phyloP scores from a whole-genome alignment of 2,888 invertebrate species.

The Rhyacophila evoluta region DNA sequence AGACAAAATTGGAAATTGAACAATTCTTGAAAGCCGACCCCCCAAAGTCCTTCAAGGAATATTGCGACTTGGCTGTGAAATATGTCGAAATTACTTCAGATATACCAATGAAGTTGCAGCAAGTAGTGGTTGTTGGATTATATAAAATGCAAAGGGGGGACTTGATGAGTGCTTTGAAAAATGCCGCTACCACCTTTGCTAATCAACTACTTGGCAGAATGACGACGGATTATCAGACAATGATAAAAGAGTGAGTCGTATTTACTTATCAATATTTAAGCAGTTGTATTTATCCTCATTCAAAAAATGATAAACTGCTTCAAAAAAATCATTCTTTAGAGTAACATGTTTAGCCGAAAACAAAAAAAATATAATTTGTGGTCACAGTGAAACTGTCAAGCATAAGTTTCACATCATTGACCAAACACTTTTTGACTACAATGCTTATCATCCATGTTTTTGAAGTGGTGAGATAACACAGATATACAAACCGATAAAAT shows the following conservation, averaged over 20 bases:
- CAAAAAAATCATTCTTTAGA: no score
- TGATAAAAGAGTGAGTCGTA: slow-evolving; percentile 81
- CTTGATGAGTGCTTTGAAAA: slow-evolving; percentile 78
- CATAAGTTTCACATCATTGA: no score
- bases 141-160: slow-evolving; percentile 87
- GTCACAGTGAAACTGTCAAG: no score
- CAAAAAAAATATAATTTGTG: no score
- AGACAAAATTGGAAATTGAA: slow-evolving; percentile 75
- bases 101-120: slow-evolving; percentile 72
- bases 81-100: slow-evolving; percentile 74
- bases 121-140: slow-evolving; percentile 82
- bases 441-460: no score
- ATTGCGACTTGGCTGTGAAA: slow-evolving; percentile 71
- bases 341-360: no score
- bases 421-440: no score
- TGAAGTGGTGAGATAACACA: no score
- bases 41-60: slow-evolving; percentile 74
- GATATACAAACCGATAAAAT: no score
- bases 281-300: no score
- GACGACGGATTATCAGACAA: slow-evolving; percentile 83
- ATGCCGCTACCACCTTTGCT: slow-evolving; percentile 76
- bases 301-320: no score
- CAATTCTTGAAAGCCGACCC: slow-evolving; percentile 76
- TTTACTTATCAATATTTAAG: no score
- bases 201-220: slow-evolving; percentile 79